Evolutionary conservation across 2,113 vertebrate species (phyloP), one percentile per base, ranked within the genome.

Genomic region (Ellobius talpinus): DNA sequence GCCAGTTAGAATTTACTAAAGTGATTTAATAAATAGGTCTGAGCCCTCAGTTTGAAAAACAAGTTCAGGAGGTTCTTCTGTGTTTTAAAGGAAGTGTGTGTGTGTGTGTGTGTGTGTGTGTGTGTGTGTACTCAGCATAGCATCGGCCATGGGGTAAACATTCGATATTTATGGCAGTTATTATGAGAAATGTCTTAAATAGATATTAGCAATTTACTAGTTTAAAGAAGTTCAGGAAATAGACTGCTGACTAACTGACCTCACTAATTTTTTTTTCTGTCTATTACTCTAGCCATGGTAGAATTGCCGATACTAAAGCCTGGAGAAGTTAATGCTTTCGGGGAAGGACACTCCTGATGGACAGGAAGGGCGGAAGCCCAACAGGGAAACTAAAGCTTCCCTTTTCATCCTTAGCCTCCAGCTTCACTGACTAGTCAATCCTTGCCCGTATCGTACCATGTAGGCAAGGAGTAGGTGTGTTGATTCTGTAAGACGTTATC

Each of bases 41-140:
- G 58, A 33, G n/a, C 31, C 19, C 2, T 93, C 39, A 47, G 2
- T 63, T 61, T 95, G 84, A 92, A 94, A 94, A 97, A 96, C 17
- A 92, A 77, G 84, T 82, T 79, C 89, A 74, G 24, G 81, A 81
- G 9, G 23, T 89, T 95, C 72, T 86, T 97, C 87, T 90, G 19
- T 93, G n/a, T 93, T 88, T 92, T 91, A 76, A 94, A 72, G 36
- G 73, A 93, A 97, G n/a, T n/a, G n/a, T n/a, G n/a, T 55, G 61
- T 24, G 61, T 63, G 61, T 63, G 61, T 63, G 23, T 63, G 61
- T 63, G 61, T 63, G 61, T 63, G 24, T 66, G 29, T 31, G 63
- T 61, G 4, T 74, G n/a, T 79, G 85, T 90, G n/a, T 42, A 36
- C 52, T 92, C 92, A 87, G 16, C 42, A 13, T n/a, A 29, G 14